Base-by-base conservation (phyloP, 2,888 invertebrate genomes). In the Zonitis immaculata region DNA sequence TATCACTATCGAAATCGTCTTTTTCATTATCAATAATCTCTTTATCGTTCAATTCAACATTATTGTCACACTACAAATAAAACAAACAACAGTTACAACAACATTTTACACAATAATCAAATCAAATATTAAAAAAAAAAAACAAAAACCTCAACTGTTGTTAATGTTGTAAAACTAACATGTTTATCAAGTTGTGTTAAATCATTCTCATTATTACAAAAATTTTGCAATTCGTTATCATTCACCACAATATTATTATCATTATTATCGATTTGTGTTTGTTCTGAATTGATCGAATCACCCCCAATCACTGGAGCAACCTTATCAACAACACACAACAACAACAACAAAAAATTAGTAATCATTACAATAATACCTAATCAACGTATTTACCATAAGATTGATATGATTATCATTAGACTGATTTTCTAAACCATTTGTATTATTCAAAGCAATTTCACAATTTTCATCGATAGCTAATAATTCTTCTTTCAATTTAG, bases 331-430 rank as follows among this genome's bases (percentile, higher is more conserved):
- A n/a, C n/a, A n/a, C n/a, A n/a, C n/a, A n/a, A n/a, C n/a, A n/a
- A n/a, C n/a, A n/a, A n/a, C n/a, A n/a, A n/a, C n/a, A n/a, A n/a
- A n/a, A n/a, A n/a, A n/a, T n/a, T n/a, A n/a, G n/a, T n/a, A n/a
- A n/a, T n/a, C n/a, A n/a, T n/a, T n/a, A n/a, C n/a, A n/a, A n/a
- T n/a, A n/a, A n/a, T n/a, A n/a, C n/a, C n/a, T n/a, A n/a, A n/a
- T n/a, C n/a, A n/a, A n/a, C n/a, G n/a, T n/a, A n/a, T n/a, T n/a
- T 62, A 74, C 74, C 18, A 64, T 69, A 57, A 73, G 59, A 60
- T 63, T 72, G 27, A 73, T 71, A 59, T 73, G 70, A 59, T 71
- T 71, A 50, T 65, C 61, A 54, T 62, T 48, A 2, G 47, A 44
- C 28, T 60, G 56, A 27, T 52, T 49, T 25, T 63, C 62, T 44